Percentiles rank a stretch among this genome's conserved stretches.
These are phyloP conservation scores for Arnoldichthys spilopterus DNA, from an alignment of 2,797 vertebrate genomes.

Conservation along the genomic window DNA sequence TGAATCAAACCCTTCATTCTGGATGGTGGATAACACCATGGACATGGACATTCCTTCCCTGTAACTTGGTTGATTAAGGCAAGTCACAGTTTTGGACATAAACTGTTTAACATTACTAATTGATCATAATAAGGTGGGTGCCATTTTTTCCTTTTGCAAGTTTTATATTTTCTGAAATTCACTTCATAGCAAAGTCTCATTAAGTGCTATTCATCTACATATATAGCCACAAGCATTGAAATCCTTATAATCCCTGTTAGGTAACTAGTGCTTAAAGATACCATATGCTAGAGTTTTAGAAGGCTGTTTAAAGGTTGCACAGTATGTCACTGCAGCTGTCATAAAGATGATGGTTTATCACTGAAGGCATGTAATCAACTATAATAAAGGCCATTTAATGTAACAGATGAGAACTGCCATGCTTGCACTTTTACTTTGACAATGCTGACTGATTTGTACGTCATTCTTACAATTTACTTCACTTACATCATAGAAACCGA, in stretches of 20 bases:
- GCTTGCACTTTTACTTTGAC: neutral
- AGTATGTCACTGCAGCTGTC: neutral
- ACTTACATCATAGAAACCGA: no score
- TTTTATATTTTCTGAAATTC: neutral
- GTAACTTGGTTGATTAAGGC: neutral
- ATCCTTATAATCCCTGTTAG: conserved; percentile 16
- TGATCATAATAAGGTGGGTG: no score
- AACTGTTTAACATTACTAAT: neutral
- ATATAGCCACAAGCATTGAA: neutral
- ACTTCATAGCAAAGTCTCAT: neutral
- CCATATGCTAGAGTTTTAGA: neutral
- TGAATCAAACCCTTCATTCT: neutral
- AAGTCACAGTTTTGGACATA: neutral
- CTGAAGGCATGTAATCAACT: neutral
- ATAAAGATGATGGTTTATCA: conserved; percentile 1
- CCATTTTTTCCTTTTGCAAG: no score
- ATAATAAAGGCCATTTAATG: neutral
- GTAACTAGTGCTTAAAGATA: neutral
- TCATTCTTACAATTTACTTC: neutral
- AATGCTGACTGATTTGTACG: neutral
- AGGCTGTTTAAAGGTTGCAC: neutral
- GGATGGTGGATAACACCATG: neutral
- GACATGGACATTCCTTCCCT: neutral
- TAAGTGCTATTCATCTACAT: conserved; percentile 7
- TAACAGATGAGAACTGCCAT: neutral